These are phyloP conservation scores for Arge pagana DNA, from an alignment of 2,888 invertebrate genomes.

Conservation along the genomic window DNA sequence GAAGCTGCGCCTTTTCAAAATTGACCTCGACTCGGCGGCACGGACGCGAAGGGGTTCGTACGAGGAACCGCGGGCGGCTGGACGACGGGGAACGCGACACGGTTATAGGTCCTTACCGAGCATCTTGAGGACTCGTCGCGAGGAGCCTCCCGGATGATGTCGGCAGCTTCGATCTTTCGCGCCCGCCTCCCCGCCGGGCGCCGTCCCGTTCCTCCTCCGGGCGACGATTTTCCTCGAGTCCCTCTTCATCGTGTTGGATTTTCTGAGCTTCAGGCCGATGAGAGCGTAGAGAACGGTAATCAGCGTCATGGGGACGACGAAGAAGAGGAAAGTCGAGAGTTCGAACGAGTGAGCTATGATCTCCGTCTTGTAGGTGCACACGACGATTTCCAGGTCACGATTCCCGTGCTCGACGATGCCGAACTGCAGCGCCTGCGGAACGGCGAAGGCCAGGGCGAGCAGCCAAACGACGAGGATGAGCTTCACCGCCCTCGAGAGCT, in stretches of 20 bases:
- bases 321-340: slow-evolving; percentile 67
- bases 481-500: slow-evolving; percentile 80
- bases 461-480: slow-evolving; percentile 84
- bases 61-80: too few relatives aligned
- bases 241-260: slow-evolving; percentile 60
- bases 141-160: slow-evolving; percentile 64
- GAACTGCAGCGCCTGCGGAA: slow-evolving; percentile 70
- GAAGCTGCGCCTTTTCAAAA: too few relatives aligned
- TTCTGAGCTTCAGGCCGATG: slow-evolving; percentile 60
- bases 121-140: slow-evolving; percentile 75
- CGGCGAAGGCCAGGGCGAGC: slow-evolving; percentile 72
- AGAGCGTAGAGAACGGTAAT: slow-evolving; percentile 65
- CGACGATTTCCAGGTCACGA: slow-evolving; percentile 60
- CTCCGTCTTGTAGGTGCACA: slow-evolving; percentile 56
- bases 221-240: slow-evolving; percentile 34
- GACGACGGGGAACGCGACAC: too few relatives aligned
- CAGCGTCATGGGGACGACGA: slow-evolving; percentile 66
- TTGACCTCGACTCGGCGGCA: too few relatives aligned
- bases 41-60: too few relatives aligned
- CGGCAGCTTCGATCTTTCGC: slow-evolving; percentile 36
- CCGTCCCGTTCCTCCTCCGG: not conserved
- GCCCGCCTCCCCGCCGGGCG: too few relatives aligned
- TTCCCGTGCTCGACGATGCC: slow-evolving; percentile 55
- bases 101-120: slow-evolving; percentile 71
- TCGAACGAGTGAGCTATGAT: slow-evolving; percentile 63